Evolutionary conservation across 2,797 vertebrate species (phyloP), one percentile per base, ranked within the genome.

Genomic region (Tinamus major): DNA sequence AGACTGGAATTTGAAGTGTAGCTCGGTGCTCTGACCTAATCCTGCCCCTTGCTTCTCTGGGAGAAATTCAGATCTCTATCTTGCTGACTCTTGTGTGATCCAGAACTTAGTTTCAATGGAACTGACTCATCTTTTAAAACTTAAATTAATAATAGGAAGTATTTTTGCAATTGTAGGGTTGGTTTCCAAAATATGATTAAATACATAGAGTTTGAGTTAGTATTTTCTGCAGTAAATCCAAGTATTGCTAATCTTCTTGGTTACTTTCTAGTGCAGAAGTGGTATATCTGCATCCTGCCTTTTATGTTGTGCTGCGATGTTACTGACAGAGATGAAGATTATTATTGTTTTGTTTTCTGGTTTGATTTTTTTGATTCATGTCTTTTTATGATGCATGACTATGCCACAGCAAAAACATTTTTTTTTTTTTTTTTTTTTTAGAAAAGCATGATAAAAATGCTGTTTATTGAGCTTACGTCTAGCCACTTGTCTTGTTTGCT

Each of bases 371-470:
- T 49, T 49, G 48, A 23, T 49, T 49, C 4, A 29, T 67, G 2
- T 21, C 79, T 92, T 83, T 72, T 44, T 17, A 41, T 31, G 18
- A 27, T 64, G 35, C 48, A 67, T 72, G 20, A 87, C 61, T 85
- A 0, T 91, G 68, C 65, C 51, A 87, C 6, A 56, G 48, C 48
- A 49, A 49, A 49, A 49, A 49, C 48, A 14, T 39, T 42, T 79
- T 87, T 79, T 63, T 56, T 94, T 90, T 48, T 10, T 37, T 26
- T 72, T 58, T 67, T 90, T 87, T 51, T 95, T 92, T 79, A 84
- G 93, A 78, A 88, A 90, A 87, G 86, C 75, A 78, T 58, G 75
- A 42, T 79, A 90, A 92, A 94, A 94, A 95, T 93, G 64, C 53
- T 85, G 63, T 88, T 86, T 94, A 64, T 88, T 93, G 78, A 93